Base-by-base conservation (phyloP, 2,113 vertebrate species). In the Apaloderma vittatum region DNA sequence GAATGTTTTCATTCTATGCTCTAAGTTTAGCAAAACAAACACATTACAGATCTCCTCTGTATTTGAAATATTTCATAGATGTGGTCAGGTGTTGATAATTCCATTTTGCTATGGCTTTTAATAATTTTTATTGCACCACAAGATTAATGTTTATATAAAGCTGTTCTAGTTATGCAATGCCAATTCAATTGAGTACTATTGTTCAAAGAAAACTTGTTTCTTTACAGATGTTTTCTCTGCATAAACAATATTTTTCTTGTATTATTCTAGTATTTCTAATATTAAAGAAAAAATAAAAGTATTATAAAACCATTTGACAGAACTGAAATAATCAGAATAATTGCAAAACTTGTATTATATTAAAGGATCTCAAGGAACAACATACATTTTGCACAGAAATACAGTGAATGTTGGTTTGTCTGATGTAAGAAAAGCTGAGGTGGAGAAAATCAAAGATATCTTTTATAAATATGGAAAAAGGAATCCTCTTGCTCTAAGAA, bases 21-120 rank as follows among this genome's bases (percentile, higher is more conserved):
- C n/a, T 51, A 66, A 16, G 16, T 97, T 96, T 93, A 95, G 92
- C 46, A 87, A 88, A 93, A 86, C 86, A 94, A 95, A 95, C 23
- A 92, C 8, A 82, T 58, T 67, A 84, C 11, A 37, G 23, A 37
- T 27, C 9, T 91, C 24, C 7, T 65, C 30, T 62, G 22, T 61
- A 49, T 71, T 63, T 96, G 70, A 92, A 83, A 93, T 82, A 40
- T 83, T 94, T 93, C 75, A 85, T 62, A 88, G 79, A 62, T 90
- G 59, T 95, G 36, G 34, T 93, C 65, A 97, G 79, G 49, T 94
- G 49, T 29, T 91, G 46, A 81, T 54, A 85, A 88, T 67, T 95
- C 8, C 27, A 75, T 87, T 94, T 96, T 51, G 26, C 63, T 48
- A 32, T 67, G 55, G 34, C 2, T 23, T 68, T 92, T 95, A 71